phyloP scores from a whole-genome alignment of 2,888 invertebrate species.

The Disparrhopalites patrizii region DNA sequence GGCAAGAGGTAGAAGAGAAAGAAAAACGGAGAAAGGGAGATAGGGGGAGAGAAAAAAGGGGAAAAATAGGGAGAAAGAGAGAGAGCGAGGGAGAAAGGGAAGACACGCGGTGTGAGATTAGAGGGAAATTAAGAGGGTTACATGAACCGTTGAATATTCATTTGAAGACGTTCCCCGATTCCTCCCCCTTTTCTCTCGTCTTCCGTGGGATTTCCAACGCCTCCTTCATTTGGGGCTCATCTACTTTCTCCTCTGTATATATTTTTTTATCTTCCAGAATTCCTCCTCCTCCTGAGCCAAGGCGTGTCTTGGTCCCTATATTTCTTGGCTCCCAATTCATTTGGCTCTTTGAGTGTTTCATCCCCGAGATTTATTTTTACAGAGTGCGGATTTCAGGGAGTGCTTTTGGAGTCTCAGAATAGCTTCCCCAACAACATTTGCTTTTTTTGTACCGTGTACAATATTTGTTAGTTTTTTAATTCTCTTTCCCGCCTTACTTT shows the following conservation, averaged over 20 bases:
- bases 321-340: too few relatives aligned
- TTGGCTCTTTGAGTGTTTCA: too few relatives aligned
- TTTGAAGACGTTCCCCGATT: not conserved
- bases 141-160: slow-evolving; percentile 25
- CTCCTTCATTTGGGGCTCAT: not conserved
- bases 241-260: not conserved
- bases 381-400: too few relatives aligned
- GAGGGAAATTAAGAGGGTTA: slow-evolving; percentile 27
- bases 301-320: too few relatives aligned
- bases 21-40: not conserved
- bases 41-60: too few relatives aligned
- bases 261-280: not conserved
- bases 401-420: not conserved
- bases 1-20: too few relatives aligned
- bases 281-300: not conserved
- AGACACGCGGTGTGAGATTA: slow-evolving; percentile 24
- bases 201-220: not conserved
- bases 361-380: too few relatives aligned
- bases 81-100: not conserved
- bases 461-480: too few relatives aligned
- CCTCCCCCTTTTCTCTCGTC: not conserved
- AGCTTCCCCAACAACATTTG: too few relatives aligned
- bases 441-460: too few relatives aligned
- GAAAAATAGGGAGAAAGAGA: not conserved
- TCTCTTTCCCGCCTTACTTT: too few relatives aligned